Evolutionary conservation across 1,140 invertebrate genomes (phyloP).

Genomic region (Euschistus heros): DNA sequence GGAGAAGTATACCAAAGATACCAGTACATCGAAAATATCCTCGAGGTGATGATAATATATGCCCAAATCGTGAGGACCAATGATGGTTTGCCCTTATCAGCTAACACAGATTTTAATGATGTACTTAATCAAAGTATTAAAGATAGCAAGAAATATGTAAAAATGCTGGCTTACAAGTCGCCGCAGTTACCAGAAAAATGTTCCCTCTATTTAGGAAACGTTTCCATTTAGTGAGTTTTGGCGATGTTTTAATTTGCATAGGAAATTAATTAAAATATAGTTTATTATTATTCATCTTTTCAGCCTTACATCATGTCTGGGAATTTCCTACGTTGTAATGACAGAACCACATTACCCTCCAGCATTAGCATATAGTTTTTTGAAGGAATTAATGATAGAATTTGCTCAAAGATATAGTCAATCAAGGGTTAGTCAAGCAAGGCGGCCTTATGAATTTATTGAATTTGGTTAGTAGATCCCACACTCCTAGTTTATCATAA

Average conservation of each 20-base stretch:
- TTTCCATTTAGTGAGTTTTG: conserved; percentile 34
- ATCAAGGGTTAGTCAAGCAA: conserved; percentile 32
- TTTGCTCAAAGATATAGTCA: conserved; percentile 36
- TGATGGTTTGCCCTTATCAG: conserved; percentile 36
- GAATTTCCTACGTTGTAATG: conserved; percentile 36
- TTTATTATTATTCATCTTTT: conserved; percentile 29
- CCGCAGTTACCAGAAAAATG: conserved; percentile 34
- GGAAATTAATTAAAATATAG: not conserved
- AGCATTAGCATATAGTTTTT: conserved; percentile 38
- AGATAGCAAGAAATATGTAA: conserved; percentile 35
- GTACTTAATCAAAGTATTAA: conserved; percentile 32
- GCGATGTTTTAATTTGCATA: too few relatives aligned
- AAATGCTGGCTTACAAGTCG: conserved; percentile 34
- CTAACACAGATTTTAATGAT: conserved; percentile 35
- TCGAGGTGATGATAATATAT: conserved; percentile 34
- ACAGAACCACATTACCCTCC: conserved; percentile 36
- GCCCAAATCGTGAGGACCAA: conserved; percentile 33
- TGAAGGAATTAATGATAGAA: conserved; percentile 39
- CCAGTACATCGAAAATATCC: not conserved
- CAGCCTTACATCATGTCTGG: conserved; percentile 36
- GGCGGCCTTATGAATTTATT: conserved; percentile 38
- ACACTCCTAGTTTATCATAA: not conserved
- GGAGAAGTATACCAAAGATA: too few relatives aligned
- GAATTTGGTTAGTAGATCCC: conserved; percentile 37
- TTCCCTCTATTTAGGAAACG: conserved; percentile 30